phyloP scores from a whole-genome alignment of 2,888 invertebrate genomes.

The Latrodectus elegans region DNA sequence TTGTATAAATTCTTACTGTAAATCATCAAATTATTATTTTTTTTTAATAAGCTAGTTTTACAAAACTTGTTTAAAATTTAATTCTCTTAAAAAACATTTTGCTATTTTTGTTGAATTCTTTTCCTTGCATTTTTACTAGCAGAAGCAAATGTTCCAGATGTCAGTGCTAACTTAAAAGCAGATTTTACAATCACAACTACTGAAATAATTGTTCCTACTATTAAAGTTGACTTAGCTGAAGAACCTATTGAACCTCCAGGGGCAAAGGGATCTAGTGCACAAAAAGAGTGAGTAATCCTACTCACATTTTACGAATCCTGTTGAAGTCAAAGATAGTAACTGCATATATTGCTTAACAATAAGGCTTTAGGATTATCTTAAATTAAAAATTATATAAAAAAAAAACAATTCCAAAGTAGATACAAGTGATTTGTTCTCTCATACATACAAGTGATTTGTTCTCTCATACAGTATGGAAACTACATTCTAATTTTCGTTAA shows the following conservation, averaged over 20 bases:
- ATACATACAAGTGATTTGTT: too few relatives aligned
- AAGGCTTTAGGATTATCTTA: too few relatives aligned
- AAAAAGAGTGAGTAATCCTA: background rate
- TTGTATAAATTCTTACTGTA: too few relatives aligned
- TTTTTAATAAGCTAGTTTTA: background rate
- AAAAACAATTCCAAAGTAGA: too few relatives aligned
- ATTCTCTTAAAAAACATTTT: background rate
- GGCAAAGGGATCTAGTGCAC: background rate
- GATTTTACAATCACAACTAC: slow-evolving; percentile 1
- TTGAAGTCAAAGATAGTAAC: background rate
- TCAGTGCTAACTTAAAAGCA: slow-evolving; percentile 2
- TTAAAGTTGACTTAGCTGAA: slow-evolving; percentile 48
- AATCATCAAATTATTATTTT: background rate
- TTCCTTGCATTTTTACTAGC: slow-evolving; percentile 5
- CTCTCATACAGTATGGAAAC: too few relatives aligned
- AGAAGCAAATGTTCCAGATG: slow-evolving; percentile 52
- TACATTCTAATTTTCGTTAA: too few relatives aligned
- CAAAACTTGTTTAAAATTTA: background rate
- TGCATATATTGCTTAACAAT: background rate
- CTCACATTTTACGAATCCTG: background rate
- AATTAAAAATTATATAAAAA: too few relatives aligned
- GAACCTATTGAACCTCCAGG: slow-evolving; percentile 15
- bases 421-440: too few relatives aligned
- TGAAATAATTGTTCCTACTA: slow-evolving; percentile 31
- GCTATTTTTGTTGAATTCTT: background rate